Conservation (phyloP, 2,888 invertebrate species). For the Athalia rosae region DNA sequence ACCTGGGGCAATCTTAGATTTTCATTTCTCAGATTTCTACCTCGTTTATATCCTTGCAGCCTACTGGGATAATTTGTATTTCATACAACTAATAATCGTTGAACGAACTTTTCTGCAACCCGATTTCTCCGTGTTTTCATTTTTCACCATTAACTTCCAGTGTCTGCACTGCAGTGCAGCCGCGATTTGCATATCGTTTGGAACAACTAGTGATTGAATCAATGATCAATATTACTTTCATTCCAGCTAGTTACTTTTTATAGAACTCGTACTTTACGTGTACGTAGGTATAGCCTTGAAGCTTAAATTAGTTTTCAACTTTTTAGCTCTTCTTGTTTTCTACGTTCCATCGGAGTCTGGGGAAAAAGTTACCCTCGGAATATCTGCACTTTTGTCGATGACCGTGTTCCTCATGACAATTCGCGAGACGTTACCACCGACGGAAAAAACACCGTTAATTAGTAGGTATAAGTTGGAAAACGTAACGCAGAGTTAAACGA, state of each 20-base stretch:
- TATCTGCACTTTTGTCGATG: constrained; percentile 91
- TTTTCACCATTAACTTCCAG: not conserved
- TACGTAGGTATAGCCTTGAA: not conserved
- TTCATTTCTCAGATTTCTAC: not conserved
- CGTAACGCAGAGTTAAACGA: not conserved
- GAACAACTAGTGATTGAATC: too few relatives aligned
- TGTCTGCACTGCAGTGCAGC: not conserved
- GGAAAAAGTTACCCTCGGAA: constrained; percentile 90
- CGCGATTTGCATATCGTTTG: too few relatives aligned
- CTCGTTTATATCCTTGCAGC: not conserved
- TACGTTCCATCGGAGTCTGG: constrained; percentile 93
- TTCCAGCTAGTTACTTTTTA: not conserved
- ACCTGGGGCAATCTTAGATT: not conserved
- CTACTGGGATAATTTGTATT: constrained; percentile 8
- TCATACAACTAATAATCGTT: not conserved
- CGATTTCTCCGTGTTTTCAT: not conserved
- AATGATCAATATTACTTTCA: not conserved
- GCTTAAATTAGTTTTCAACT: constrained; percentile 47
- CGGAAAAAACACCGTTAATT: constrained; percentile 90
- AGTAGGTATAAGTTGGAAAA: constrained; percentile 77
- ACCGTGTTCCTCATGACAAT: constrained; percentile 93
- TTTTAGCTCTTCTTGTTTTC: constrained; percentile 86
- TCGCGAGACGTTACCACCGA: constrained; percentile 88
- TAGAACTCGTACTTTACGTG: not conserved
- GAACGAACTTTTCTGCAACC: not conserved